Conservation (phyloP, 2,888 invertebrate genomes). For the Sacculina carcini region DNA sequence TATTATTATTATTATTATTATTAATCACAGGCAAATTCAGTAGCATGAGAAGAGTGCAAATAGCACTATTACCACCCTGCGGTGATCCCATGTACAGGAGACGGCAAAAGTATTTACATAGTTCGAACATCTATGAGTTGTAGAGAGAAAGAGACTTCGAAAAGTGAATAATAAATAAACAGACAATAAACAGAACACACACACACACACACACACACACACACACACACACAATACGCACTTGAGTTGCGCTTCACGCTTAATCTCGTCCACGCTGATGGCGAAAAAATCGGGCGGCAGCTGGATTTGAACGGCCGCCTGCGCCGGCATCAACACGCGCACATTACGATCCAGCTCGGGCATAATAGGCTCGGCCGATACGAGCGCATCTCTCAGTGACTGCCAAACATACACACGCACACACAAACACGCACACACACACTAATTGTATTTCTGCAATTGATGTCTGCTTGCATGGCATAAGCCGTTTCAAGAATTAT, state of each 20-base stretch:
- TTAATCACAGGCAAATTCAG: too few species aligned
- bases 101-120: not conserved
- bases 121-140: not conserved
- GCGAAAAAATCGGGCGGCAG: slow-evolving; percentile 64
- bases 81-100: too few species aligned
- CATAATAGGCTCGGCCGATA: slow-evolving; percentile 49
- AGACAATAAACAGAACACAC: too few species aligned
- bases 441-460: too few species aligned
- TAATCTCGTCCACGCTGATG: slow-evolving; percentile 52
- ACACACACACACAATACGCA: slow-evolving; percentile 19
- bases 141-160: not conserved
- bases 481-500: too few species aligned
- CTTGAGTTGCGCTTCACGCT: slow-evolving; percentile 50
- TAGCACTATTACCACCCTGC: too few species aligned
- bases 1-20: not conserved
- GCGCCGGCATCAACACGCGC: slow-evolving; percentile 52
- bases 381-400: slow-evolving; percentile 45
- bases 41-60: too few species aligned
- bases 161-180: not conserved
- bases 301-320: slow-evolving; percentile 36
- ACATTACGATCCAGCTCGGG: slow-evolving; percentile 56
- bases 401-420: too few species aligned
- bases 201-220: too few species aligned
- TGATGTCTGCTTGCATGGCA: too few species aligned
- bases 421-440: too few species aligned